Conservation (phyloP, 2,797 vertebrate species). For the Lepus townsendii region DNA sequence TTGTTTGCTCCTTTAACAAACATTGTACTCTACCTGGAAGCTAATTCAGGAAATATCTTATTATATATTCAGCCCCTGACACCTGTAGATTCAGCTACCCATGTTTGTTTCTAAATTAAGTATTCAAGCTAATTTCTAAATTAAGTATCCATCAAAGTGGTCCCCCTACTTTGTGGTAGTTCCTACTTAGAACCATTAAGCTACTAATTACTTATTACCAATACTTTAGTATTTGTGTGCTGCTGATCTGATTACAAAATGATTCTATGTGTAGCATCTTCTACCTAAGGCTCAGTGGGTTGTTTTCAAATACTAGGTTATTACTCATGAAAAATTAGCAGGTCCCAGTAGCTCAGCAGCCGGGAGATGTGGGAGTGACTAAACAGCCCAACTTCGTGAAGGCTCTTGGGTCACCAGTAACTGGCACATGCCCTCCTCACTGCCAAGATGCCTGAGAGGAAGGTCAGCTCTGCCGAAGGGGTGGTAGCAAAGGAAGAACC, state of each 20-base stretch:
- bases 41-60: conserved; percentile 15
- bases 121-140: not conserved
- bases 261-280: not conserved
- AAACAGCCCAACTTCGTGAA: too few species aligned
- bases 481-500: too few species aligned
- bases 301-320: conserved; percentile 37
- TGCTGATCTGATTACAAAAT: not conserved
- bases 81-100: not conserved
- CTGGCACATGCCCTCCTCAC: too few species aligned
- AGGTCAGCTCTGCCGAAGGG: too few species aligned
- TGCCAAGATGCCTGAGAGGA: too few species aligned
- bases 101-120: conserved; percentile 50
- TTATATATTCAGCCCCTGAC: not conserved
- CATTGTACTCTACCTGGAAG: conserved; percentile 31
- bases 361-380: too few species aligned
- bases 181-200: conserved; percentile 50
- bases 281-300: not conserved
- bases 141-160: not conserved
- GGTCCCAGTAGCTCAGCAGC: too few species aligned
- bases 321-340: conserved; percentile 45
- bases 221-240: too few species aligned
- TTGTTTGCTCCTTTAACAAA: conserved; percentile 27
- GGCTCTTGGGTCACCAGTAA: too few species aligned
- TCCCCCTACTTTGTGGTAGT: not conserved
- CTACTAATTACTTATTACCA: not conserved